Base-by-base conservation (phyloP, 2,113 vertebrate genomes). In the Morone saxatilis region DNA sequence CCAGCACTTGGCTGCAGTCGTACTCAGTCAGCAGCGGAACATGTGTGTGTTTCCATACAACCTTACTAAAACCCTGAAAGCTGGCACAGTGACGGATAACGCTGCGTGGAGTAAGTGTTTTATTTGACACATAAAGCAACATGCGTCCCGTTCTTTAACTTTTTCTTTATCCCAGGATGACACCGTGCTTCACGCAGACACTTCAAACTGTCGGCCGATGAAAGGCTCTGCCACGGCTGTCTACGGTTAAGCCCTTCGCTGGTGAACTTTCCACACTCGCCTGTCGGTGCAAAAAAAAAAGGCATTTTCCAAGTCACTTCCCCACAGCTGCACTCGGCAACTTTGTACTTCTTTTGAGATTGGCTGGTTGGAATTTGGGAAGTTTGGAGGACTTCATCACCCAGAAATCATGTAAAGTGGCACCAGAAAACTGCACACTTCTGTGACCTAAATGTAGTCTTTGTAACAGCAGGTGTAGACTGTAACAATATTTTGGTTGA, bases 1-100 rank as follows among this genome's bases (percentile, higher is more conserved):
- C 68, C 68, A 51, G 45, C 47, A 62, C 77, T 69, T 73, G 76
- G 73, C 86, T 61, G 74, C 51, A 36, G 31, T 62, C 65, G 56
- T 16, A 43, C 47, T 51, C 66, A 40, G 16, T 61, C 68, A 59
- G 71, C 74, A 45, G 38, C 7, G 45, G 14, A 67, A 71, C 20
- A 20, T 71, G 53, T 54, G 63, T 69, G 63, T 69, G 61, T 80
- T 78, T 47, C 78, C 53, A 40, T 51, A 16, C 19, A 31, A 36
- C 19, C 4, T 43, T 20, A 7, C 53, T 53, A 5, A 69, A 82
- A 50, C 43, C 43, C 41, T 14, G 47, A 25, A 40, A 67, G 67
- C 17, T 1, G 63, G 40, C 36, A 12, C 67, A 78, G 9, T 38
- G 6, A 69, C 57, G 70, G 45, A 60, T 54, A 22, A 62, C 6